Conservation (phyloP, 2,113 vertebrate species). For the Coptodon rendalli region DNA sequence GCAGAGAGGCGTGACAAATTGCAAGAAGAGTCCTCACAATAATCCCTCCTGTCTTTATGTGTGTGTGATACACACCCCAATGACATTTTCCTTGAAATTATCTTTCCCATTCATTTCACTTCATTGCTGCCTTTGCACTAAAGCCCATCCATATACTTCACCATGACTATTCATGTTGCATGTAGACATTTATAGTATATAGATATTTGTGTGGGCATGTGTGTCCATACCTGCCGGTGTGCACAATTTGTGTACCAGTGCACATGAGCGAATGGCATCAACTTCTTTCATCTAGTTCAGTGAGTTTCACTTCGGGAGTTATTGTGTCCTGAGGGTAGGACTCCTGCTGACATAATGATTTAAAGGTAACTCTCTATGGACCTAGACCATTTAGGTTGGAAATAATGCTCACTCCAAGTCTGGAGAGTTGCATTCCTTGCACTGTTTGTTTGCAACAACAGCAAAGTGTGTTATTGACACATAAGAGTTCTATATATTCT, state of each 20-base stretch:
- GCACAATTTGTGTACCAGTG: background rate
- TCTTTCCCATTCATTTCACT: constrained; percentile 30
- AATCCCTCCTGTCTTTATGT: background rate
- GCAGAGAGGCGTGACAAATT: constrained; percentile 36
- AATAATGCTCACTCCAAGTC: background rate
- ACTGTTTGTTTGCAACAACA: background rate
- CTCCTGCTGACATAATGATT: constrained; percentile 1
- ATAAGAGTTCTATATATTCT: background rate
- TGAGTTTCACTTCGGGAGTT: constrained; percentile 15
- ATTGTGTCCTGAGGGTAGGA: constrained; percentile 19
- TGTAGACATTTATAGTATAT: background rate
- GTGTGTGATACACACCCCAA: background rate
- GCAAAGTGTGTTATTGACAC: background rate
- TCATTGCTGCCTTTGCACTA: background rate
- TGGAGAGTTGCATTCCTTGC: background rate
- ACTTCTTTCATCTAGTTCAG: constrained; percentile 8
- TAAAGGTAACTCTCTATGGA: constrained; percentile 1
- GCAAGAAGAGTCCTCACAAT: constrained; percentile 8
- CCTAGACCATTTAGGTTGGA: background rate
- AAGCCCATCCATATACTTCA: background rate
- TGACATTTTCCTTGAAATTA: constrained; percentile 47
- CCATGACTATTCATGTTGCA: background rate
- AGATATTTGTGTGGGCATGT: background rate
- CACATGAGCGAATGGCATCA: background rate
- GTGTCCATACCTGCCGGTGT: background rate